Conservation (phyloP, 1,140 invertebrate species). For the Polypedilum vanderplanki region DNA sequence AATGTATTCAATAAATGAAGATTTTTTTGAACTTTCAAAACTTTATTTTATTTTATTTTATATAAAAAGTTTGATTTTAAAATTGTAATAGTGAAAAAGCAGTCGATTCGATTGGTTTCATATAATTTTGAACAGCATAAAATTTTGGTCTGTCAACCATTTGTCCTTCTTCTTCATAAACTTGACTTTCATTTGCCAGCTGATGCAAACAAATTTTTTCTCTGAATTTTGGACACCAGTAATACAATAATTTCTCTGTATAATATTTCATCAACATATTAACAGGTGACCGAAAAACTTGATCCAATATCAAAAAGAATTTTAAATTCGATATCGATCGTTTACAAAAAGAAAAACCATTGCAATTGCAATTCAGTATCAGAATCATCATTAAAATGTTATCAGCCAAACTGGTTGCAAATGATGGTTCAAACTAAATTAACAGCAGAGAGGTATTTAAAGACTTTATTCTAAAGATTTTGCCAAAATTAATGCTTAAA, state of each 20-base stretch:
- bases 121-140: slow-evolving; percentile 62
- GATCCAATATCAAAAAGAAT: slow-evolving; percentile 50
- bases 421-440: slow-evolving; percentile 43
- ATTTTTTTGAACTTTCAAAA: slow-evolving; percentile 34
- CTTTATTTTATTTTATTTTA: no score
- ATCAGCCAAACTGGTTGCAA: slow-evolving; percentile 42
- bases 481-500: neutral
- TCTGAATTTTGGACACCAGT: slow-evolving; percentile 64
- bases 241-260: no score
- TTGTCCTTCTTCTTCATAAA: slow-evolving; percentile 61
- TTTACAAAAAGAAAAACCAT: neutral
- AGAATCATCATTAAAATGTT: slow-evolving; percentile 32
- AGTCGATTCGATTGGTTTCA: slow-evolving; percentile 66
- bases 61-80: slow-evolving; percentile 33
- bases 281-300: slow-evolving; percentile 55
- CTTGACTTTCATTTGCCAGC: slow-evolving; percentile 64
- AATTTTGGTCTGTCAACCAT: slow-evolving; percentile 58
- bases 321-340: slow-evolving; percentile 40
- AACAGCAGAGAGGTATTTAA: slow-evolving; percentile 29
- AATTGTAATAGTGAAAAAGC: slow-evolving; percentile 51
- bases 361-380: neutral
- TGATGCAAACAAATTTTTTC: slow-evolving; percentile 61
- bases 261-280: no score
- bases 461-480: slow-evolving; percentile 2
- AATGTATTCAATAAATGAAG: slow-evolving; percentile 41